phyloP scores from a whole-genome alignment of 2,797 vertebrate genomes.

The Pseudotriccus pelzelni region DNA sequence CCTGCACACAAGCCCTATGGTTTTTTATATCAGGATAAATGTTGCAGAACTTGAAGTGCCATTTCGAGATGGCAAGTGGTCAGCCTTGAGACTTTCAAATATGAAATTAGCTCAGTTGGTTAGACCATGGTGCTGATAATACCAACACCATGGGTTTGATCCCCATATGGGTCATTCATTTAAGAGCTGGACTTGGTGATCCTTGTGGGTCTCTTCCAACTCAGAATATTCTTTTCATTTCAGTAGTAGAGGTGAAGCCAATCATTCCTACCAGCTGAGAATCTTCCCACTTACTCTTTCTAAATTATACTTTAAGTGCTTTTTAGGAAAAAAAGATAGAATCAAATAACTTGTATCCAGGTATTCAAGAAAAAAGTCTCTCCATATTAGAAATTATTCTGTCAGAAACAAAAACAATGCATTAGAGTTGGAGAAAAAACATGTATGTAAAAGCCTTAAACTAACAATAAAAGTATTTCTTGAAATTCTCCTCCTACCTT shows the following conservation, averaged over 20 bases:
- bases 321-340: background rate
- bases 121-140: background rate
- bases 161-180: background rate
- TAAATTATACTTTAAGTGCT: background rate
- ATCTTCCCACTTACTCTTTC: background rate
- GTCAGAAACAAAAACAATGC: background rate
- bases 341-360: background rate
- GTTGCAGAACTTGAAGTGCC: background rate
- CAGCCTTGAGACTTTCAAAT: background rate
- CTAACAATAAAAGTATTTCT: background rate
- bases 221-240: background rate
- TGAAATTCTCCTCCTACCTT: background rate
- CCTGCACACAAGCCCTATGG: background rate
- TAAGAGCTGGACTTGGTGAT: background rate
- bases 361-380: background rate
- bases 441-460: slow-evolving; percentile 15
- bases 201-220: background rate
- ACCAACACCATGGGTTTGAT: background rate
- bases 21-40: background rate
- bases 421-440: background rate
- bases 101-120: background rate
- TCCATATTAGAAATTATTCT: background rate
- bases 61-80: background rate
- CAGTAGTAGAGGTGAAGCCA: background rate
- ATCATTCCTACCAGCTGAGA: background rate